Evolutionary conservation across 2,797 vertebrate species (phyloP), one percentile per base, ranked within the genome.

Genomic region (Pitangus sulphuratus): DNA sequence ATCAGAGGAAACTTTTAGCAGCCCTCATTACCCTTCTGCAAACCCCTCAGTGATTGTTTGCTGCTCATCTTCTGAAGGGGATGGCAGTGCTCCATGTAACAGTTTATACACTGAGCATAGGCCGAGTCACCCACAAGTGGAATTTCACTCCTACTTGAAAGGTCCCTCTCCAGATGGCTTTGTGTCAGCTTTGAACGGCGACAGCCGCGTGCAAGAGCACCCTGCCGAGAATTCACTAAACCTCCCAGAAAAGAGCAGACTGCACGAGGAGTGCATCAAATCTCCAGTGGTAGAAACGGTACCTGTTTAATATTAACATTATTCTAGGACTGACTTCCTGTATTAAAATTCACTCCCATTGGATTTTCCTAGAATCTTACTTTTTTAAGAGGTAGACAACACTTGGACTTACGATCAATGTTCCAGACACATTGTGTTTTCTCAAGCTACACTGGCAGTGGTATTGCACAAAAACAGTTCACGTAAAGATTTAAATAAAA

Each of bases 71-170:
- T 97, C 99, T 0, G 99, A 99, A 82, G 98, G 97, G 35, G 99
- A 99, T 57, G 98, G 98, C 82, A 97, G 98, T 47, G 87, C 95
- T 87, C 95, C 97, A 68, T 98, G 99, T 92, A 99, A 98, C 96
- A 97, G 96, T 69, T 97, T 98, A 13, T 99, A 99, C 62, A 78
- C 94, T 8, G 98, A 99, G 91, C 98, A 98, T 58, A 98, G 98
- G 28, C 97, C 98, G 33, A 96, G 62, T 83, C 98, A 98, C 96
- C 97, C 98, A 22, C 99, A 98, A 97, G 98, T 98, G 93, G 98
- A 99, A 97, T 99, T 99, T 97, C 99, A 99, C 84, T 99, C 99
- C 56, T 99, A 98, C 98, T 98, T 99, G 97, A 99, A 99, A 98
- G 99, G 98, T 97, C 98, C 99, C 96, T 97, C 97, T 68, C 98